Conservation (phyloP, 2,113 vertebrate species). For the Pongo abelii region DNA sequence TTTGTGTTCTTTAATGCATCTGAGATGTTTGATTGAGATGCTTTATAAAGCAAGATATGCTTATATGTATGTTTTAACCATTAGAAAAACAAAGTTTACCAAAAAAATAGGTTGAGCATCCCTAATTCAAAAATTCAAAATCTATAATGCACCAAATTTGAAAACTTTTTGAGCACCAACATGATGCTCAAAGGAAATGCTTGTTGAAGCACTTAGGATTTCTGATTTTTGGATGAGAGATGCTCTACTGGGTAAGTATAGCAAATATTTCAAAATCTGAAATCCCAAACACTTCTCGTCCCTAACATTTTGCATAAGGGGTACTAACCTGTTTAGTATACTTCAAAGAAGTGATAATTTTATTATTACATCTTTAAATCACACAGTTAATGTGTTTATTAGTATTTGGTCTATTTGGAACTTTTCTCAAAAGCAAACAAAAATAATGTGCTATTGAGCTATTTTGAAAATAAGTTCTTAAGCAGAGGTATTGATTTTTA, state of each 20-base stretch:
- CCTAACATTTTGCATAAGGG: background rate
- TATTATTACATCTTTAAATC: background rate
- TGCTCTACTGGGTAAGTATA: background rate
- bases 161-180: background rate
- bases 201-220: background rate
- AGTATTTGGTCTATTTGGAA: background rate
- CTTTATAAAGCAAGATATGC: background rate
- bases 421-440: conserved; percentile 9
- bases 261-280: background rate
- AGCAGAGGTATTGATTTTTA: background rate
- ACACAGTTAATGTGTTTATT: background rate
- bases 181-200: background rate
- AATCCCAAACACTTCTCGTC: background rate
- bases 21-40: background rate
- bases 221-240: background rate
- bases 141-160: background rate
- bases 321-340: background rate
- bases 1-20: background rate
- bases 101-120: background rate
- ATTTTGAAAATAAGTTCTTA: background rate
- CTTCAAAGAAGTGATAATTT: background rate
- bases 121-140: background rate
- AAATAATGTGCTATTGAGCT: background rate
- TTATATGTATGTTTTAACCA: background rate
- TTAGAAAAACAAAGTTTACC: background rate